These are phyloP conservation scores for Gymnobelideus leadbeateri DNA, from an alignment of 2,113 vertebrate species.

Conservation along the genomic window DNA sequence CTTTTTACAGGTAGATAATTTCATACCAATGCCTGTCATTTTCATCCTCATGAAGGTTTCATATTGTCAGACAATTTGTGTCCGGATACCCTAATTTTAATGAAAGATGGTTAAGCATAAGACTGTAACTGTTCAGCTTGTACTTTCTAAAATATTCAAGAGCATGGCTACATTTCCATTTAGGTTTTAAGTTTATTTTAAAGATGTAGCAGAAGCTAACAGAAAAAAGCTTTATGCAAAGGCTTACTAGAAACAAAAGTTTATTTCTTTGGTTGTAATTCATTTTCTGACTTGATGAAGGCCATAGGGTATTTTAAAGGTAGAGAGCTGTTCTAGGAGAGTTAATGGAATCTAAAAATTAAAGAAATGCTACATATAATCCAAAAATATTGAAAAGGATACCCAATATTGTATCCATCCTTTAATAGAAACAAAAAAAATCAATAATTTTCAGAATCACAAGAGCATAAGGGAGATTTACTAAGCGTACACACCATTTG, in stretches of 20 bases:
- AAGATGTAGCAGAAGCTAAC: neutral
- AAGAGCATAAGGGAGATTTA: constrained; percentile 72
- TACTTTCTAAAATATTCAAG: constrained; percentile 52
- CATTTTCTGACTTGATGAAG: neutral
- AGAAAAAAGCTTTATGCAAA: constrained; percentile 46
- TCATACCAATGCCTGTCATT: constrained; percentile 32
- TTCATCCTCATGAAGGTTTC: constrained; percentile 41
- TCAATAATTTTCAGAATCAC: constrained; percentile 74
- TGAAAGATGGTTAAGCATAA: neutral
- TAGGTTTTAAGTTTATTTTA: constrained; percentile 25
- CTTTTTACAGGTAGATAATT: constrained; percentile 54
- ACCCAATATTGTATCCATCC: constrained; percentile 65
- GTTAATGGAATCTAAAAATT: constrained; percentile 75
- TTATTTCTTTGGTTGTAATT: neutral
- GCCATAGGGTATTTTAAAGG: constrained; percentile 63
- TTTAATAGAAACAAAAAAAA: constrained; percentile 75
- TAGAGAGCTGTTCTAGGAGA: constrained; percentile 64
- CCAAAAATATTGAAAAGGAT: constrained; percentile 70
- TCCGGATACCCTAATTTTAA: constrained; percentile 44
- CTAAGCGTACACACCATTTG: constrained; percentile 65
- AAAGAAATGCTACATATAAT: constrained; percentile 72
- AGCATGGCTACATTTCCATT: constrained; percentile 32
- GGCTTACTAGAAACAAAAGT: neutral
- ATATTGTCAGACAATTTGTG: constrained; percentile 10
- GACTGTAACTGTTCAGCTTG: neutral